Evolutionary conservation across 1,140 invertebrate genomes (phyloP).

Genomic region (Drosophila repletoides): DNA sequence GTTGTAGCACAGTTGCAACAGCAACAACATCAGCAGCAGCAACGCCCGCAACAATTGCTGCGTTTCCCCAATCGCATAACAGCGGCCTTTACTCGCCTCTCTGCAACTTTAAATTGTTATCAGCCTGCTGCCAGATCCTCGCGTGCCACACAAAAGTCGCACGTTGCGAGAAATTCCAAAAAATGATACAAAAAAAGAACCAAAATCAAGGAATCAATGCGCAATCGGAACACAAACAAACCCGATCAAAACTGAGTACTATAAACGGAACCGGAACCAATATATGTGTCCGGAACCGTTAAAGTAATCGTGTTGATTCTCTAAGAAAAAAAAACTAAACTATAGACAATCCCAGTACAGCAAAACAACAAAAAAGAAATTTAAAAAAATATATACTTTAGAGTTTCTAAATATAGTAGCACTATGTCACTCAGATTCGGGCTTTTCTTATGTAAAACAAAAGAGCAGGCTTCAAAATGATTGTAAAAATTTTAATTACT

Average conservation of each 20-base stretch:
- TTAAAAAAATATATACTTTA: constrained; percentile 39
- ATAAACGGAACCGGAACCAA: constrained; percentile 2
- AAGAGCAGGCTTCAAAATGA: too few species aligned
- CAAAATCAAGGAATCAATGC: too few species aligned
- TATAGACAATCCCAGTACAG: constrained; percentile 77
- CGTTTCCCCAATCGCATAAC: constrained; percentile 63
- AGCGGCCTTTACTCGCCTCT: constrained; percentile 55
- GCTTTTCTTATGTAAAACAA: too few species aligned
- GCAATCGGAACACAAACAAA: constrained; percentile 21
- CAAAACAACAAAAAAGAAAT: constrained; percentile 22
- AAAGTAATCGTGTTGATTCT: too few species aligned
- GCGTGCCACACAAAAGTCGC: not conserved
- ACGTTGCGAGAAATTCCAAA: too few species aligned
- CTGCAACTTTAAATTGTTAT: constrained; percentile 72
- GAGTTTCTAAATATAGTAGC: too few species aligned
- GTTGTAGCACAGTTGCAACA: constrained; percentile 58
- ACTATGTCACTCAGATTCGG: too few species aligned
- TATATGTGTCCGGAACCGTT: too few species aligned
- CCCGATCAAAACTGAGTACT: too few species aligned
- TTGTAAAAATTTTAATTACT: too few species aligned
- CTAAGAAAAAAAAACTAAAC: constrained; percentile 12
- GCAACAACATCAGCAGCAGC: not conserved
- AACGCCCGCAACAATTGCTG: constrained; percentile 26
- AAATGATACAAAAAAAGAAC: too few species aligned
- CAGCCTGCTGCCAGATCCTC: constrained; percentile 27